Conservation (phyloP, 2,113 vertebrate genomes). For the Dasyornis broadbenti region DNA sequence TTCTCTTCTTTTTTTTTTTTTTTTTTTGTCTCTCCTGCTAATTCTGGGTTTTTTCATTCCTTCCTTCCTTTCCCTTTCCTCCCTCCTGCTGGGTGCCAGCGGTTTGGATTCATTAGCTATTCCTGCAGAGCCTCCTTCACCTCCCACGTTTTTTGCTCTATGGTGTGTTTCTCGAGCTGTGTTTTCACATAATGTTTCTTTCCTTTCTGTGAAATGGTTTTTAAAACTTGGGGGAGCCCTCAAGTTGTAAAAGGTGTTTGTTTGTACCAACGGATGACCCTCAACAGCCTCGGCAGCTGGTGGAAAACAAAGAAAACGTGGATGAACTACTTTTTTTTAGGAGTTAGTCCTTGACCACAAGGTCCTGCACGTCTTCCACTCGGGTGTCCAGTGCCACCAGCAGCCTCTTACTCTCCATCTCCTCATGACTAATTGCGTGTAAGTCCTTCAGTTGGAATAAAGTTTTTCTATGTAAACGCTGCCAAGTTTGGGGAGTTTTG, state of each 20-base stretch:
- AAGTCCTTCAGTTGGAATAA: slow-evolving; percentile 77
- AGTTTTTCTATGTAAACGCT: slow-evolving; percentile 74
- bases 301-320: slow-evolving; percentile 31
- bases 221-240: slow-evolving; percentile 69
- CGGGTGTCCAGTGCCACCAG: slow-evolving; percentile 66
- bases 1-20: not conserved
- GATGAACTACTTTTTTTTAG: slow-evolving; percentile 22
- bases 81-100: not conserved
- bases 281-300: slow-evolving; percentile 44
- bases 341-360: slow-evolving; percentile 58
- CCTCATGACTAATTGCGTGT: slow-evolving; percentile 65
- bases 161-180: slow-evolving; percentile 72
- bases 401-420: slow-evolving; percentile 67
- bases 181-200: slow-evolving; percentile 68
- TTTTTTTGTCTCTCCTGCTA: not conserved
- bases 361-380: slow-evolving; percentile 57
- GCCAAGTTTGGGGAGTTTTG: not conserved
- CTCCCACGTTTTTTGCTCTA: slow-evolving; percentile 9
- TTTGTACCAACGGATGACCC: slow-evolving; percentile 48
- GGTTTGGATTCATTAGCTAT: not conserved
- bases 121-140: slow-evolving; percentile 24
- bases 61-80: not conserved
- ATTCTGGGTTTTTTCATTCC: not conserved
- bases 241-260: slow-evolving; percentile 60
- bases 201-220: slow-evolving; percentile 76